These are phyloP conservation scores for Pseudomyrmex dendroicus DNA, from an alignment of 1,140 invertebrate species.

Conservation along the genomic window DNA sequence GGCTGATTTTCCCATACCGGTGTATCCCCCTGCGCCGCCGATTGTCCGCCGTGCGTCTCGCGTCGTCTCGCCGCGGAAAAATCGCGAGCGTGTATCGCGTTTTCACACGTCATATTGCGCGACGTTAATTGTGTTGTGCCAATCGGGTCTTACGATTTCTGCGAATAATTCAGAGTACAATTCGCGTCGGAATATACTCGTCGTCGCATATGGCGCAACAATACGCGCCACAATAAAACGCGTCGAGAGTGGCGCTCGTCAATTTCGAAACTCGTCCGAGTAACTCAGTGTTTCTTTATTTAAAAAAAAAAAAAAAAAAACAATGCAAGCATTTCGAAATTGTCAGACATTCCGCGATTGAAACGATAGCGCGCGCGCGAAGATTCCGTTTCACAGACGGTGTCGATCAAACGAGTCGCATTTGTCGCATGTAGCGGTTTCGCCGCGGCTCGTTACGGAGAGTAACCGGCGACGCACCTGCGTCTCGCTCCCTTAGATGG, in stretches of 20 bases:
- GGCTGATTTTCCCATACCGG: constrained; percentile 27
- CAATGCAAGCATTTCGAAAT: neutral
- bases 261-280: neutral
- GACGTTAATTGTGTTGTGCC: neutral
- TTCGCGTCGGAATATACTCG: constrained; percentile 39
- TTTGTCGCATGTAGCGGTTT: constrained; percentile 52
- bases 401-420: constrained; percentile 44
- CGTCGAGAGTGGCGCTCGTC: neutral
- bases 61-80: neutral
- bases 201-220: too few species aligned
- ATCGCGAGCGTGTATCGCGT: constrained; percentile 3
- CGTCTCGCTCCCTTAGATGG: constrained; percentile 69
- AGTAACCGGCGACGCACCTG: constrained; percentile 60
- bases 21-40: neutral
- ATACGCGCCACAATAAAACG: too few species aligned
- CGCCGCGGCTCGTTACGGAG: constrained; percentile 35
- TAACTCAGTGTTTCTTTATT: neutral
- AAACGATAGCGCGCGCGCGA: neutral
- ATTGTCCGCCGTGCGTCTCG: neutral
- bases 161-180: constrained; percentile 68
- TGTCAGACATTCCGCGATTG: neutral
- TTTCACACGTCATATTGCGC: neutral
- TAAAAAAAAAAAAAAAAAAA: neutral
- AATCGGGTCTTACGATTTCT: neutral
- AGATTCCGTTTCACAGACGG: neutral